A percentile compares a stretch with the other conserved stretches of the same genome.
Conservation (phyloP, 2,113 vertebrate species). For the Donacobius atricapilla region DNA sequence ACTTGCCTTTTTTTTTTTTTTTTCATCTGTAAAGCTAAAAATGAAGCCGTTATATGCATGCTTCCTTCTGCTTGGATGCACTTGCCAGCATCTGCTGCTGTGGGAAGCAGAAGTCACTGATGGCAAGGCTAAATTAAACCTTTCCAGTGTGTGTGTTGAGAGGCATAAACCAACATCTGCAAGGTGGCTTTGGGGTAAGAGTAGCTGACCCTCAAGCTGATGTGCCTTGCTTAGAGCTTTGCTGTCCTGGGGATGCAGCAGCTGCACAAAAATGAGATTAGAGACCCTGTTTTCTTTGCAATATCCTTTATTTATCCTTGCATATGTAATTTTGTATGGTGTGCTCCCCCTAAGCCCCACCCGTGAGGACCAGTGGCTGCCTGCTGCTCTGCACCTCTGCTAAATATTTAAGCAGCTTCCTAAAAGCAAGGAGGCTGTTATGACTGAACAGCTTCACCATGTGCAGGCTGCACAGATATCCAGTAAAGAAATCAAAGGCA, state of each 20-base stretch:
- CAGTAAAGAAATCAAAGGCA: constrained; percentile 44
- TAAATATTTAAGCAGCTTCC: constrained; percentile 42
- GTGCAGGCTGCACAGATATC: background rate
- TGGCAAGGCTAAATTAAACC: background rate
- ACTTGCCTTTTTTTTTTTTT: background rate
- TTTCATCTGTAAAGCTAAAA: background rate
- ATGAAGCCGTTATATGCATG: background rate
- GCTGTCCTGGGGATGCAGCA: background rate
- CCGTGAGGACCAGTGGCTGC: background rate
- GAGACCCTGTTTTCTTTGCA: background rate
- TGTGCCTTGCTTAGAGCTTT: background rate
- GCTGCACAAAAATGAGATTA: background rate
- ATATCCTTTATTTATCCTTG: background rate
- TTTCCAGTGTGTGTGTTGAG: background rate
- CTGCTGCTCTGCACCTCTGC: background rate
- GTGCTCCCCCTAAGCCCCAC: background rate
- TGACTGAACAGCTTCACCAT: constrained; percentile 15
- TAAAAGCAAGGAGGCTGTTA: constrained; percentile 13
- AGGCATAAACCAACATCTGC: background rate
- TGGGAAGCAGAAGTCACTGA: background rate
- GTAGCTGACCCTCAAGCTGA: background rate
- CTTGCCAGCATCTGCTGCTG: background rate
- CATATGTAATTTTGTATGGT: background rate
- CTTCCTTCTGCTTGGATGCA: background rate
- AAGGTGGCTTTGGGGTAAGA: background rate